phyloP scores from a whole-genome alignment of 2,113 vertebrate genomes.

The Paratilapia polleni region DNA sequence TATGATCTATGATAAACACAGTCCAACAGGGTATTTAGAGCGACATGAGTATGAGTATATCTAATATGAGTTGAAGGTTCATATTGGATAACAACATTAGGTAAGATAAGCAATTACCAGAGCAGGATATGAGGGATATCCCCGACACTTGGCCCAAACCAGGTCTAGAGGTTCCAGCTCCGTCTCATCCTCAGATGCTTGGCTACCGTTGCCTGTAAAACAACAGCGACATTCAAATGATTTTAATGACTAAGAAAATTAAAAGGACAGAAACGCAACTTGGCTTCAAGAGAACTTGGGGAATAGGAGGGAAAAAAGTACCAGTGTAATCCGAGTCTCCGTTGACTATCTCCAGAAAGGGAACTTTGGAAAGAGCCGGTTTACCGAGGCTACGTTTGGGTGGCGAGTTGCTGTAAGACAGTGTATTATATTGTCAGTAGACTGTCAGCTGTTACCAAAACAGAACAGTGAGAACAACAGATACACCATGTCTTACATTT shows the following conservation, averaged over 20 bases:
- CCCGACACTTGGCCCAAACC: slow-evolving; percentile 98
- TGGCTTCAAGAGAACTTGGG: background rate
- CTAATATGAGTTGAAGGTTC: background rate
- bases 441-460: background rate
- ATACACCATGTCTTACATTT: slow-evolving; percentile 80
- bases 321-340: slow-evolving; percentile 88
- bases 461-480: background rate
- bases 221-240: background rate
- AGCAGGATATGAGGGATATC: slow-evolving; percentile 98
- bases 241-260: background rate
- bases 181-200: slow-evolving; percentile 84
- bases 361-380: slow-evolving; percentile 92
- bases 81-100: background rate
- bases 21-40: background rate
- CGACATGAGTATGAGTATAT: no score
- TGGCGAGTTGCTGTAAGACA: slow-evolving; percentile 79
- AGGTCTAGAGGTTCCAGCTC: slow-evolving; percentile 94
- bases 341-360: slow-evolving; percentile 89
- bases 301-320: background rate
- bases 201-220: slow-evolving; percentile 82
- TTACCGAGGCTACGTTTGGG: slow-evolving; percentile 94
- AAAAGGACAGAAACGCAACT: background rate
- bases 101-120: slow-evolving; percentile 82
- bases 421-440: background rate
- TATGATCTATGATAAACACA: slow-evolving; percentile 84